These are phyloP conservation scores for Ennomos erosarius DNA, from an alignment of 2,888 invertebrate genomes.

Conservation along the genomic window DNA sequence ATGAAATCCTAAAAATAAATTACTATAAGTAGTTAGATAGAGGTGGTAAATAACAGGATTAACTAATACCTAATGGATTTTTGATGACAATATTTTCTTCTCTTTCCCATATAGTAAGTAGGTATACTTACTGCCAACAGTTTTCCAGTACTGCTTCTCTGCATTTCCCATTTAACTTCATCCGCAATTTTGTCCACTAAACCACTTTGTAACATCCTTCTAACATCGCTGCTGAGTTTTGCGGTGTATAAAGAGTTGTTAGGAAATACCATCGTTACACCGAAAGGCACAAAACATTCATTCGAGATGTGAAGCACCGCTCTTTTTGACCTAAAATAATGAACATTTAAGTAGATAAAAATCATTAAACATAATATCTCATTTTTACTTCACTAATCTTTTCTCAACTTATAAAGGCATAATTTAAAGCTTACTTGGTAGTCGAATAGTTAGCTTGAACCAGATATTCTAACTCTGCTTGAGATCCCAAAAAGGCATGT, in stretches of 20 bases:
- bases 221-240: constrained; percentile 86
- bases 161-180: constrained; percentile 90
- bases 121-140: constrained; percentile 86
- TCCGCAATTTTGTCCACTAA: constrained; percentile 87
- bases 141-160: constrained; percentile 86
- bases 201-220: constrained; percentile 88
- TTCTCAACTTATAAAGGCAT: too few species aligned
- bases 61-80: too few species aligned
- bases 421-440: constrained; percentile 56
- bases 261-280: constrained; percentile 88
- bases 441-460: constrained; percentile 89
- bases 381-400: too few species aligned
- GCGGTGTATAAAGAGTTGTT: constrained; percentile 87
- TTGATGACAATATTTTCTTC: too few species aligned
- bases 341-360: constrained; percentile 2
- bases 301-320: constrained; percentile 89
- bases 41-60: too few species aligned
- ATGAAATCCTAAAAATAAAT: too few species aligned
- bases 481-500: constrained; percentile 91
- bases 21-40: too few species aligned
- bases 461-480: constrained; percentile 89
- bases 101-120: not conserved
- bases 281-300: constrained; percentile 90
- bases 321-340: constrained; percentile 80
- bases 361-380: not conserved